Base-by-base conservation (phyloP, 2,888 invertebrate genomes). In the Rhagium mordax region DNA sequence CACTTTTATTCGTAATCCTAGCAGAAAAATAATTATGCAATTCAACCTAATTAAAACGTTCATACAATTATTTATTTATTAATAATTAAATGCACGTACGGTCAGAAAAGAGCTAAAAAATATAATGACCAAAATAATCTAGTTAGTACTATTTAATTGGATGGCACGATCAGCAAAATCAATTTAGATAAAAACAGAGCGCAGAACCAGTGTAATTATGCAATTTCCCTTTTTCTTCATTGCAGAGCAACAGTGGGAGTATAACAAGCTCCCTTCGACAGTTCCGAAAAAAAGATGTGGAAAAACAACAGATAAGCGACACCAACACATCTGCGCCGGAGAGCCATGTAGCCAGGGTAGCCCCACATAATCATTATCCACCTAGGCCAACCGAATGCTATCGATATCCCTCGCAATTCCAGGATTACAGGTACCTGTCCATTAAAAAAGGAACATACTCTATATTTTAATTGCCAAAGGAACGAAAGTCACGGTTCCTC, bases 301-400 rank as follows among this genome's bases (percentile, higher is more conserved):
- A 87, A 57, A 85, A 86, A 66, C 81, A 79, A 51, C 66, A 74
- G 48, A 33, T 78, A n/a, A 66, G 70, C 53, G 79, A 79, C 33
- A 68, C 21, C 72, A 70, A 59, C 61, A 72, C 66, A 51, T 66
- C 72, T 7, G 71, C 76, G 61, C 53, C 78, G 18, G 82, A 77
- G 59, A 85, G 84, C 67, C 87, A 87, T 74, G 85, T 87, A 78
- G 88, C 87, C 8, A 81, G 88, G 69, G 87, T 88, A 29, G 86
- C 88, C 16, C 88, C 88, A 4, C 88, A 87, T 71, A 86, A 85
- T 69, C 86, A 87, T 71, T 87, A 86, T 74, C 87, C 87, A 6
- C 75, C 81, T 27, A 61, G 72, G 67, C 41, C 69, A 18, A 82
- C 80, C 70, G 86, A 87, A 51, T 83, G 80, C 55, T 85, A 82